Evolutionary conservation across 2,797 vertebrate species (phyloP), one percentile per base, ranked within the genome.

Genomic region (Lateolabrax maculatus): DNA sequence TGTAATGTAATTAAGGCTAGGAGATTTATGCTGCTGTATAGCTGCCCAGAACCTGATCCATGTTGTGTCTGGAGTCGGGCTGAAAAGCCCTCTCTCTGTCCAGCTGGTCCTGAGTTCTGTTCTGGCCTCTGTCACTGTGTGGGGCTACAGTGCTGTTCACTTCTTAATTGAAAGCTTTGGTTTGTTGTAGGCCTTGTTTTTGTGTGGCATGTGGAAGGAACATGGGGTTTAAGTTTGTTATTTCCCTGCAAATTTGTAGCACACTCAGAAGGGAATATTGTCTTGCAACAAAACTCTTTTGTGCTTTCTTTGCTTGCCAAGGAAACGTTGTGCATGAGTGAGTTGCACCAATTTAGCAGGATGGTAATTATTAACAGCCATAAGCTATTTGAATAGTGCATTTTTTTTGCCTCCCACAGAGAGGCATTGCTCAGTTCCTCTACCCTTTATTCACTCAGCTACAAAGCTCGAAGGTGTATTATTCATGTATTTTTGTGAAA

Each of bases 1-100:
- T 95, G 96, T 98, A 99, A 98, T 97, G 95, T 96, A 97, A 98
- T 99, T 99, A 99, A 83, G 95, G 92, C 89, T 85, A 93, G 94
- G 95, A 98, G 97, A 98, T 98, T 98, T 97, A 97, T 97, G 97
- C 96, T 95, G 78, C 78, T 86, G 81, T 97, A 94, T 91, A 94
- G 95, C 95, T 93, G 95, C 93, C 96, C 96, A 97, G 96, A 97
- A 98, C 96, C 96, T 96, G 97, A 98, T 98, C 97, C 97, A 93
- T 96, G 97, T 95, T 96, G 95, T 97, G 97, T 96, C 90, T 92
- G 91, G 84, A 96, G 94, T 81, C 88, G 83, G 94, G 79, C 89
- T 96, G 96, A 97, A 97, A 97, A 95, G 94, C 81, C 71, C 12
- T 71, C 68, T 94, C 80, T 88, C 94, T 91, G 95, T 96, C 96